Evolutionary conservation across 2,888 invertebrate species (phyloP), one percentile per base, ranked within the genome.

Genomic region (Ophion ellenae): DNA sequence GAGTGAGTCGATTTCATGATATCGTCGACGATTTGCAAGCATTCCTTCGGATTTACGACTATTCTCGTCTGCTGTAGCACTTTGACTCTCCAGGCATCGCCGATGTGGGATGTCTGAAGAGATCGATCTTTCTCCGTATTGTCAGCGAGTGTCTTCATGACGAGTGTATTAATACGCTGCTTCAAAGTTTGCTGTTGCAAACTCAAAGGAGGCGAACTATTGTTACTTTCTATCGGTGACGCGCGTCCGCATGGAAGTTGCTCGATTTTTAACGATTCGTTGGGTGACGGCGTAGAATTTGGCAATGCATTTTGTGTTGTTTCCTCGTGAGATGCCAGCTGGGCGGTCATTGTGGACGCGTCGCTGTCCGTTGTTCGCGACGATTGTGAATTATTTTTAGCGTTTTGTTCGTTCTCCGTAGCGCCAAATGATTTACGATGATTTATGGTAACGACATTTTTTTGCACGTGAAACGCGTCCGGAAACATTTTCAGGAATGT

Each of bases 401-500:
- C 57, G 75, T 61, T 64, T 53, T 73, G 83, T 14, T 71, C 85
- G 0, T 20, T 66, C 11, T 83, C 85, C 0, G 47, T 40, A 1
- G 73, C 45, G 74, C 85, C 53, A 87, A 89, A 66, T 87, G 84
- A 95, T 97, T 97, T 92, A 93, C 96, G 96, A 93, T 96, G 97
- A 90, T 98, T 96, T 89, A 98, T 94, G 82, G 97, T 97, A 90
- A 98, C 98, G 94, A 98, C 96, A 95, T 99, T 98, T 78, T 98
- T 96, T 93, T 99, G 98, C 86, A 99, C 98, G 93, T 98, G 97
- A 94, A 99, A 99, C 91, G 98, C 97, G 94, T 98, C 98, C n/a
- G 98, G 97, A 93, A 99, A 98, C 95, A 99, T 96, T 94, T 98
- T 97, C 78, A 99, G 95, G 93, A 99, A 99, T 71, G 98, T 98